Base-by-base conservation (phyloP, 2,888 invertebrate species). In the Idaea aversata region DNA sequence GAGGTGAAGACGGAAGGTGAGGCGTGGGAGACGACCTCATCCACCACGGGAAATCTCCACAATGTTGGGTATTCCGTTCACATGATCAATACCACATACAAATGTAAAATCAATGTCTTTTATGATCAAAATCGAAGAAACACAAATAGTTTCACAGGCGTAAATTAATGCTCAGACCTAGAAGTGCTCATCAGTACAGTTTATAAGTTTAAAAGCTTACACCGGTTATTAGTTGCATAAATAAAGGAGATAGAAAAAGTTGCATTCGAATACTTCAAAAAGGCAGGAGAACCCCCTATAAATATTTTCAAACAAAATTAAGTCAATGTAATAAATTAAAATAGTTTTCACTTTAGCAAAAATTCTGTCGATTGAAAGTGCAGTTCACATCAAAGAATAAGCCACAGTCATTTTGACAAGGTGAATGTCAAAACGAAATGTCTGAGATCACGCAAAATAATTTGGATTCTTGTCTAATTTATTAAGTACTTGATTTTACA, bases 21-120 rank as follows among this genome's bases (percentile, higher is more conserved):
- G 77, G 76, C 90, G 91, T 91, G 92, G 88, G 91, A 90, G 81
- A 71, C 82, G 82, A 83, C 85, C 84, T 83, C 85, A 79, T 72
- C 79, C 65, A 76, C 67, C 86, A 87, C 90, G 90, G 88, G 89
- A 90, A 91, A 86, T 83, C 80, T 78, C 77, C 79, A 81, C 79
- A 68, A 73, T 70, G 69, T 68, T 47, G 47, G 4, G 10, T 47
- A 47, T 10, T 6, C 76, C 73, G 83, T 86, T 87, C 86, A 80
- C 87, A 87, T 80, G 76, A 75, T 75, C 74, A 72, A 3, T 25
- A 25, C 25, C 70, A 76, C 70, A 76, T 76, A 77, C 78, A 78
- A 74, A 73, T 74, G 71, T 66, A 57, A 59, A 47, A 47, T 67
- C 25, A 65, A 67, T 72, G 69, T 71, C 68, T 69, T 70, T 72